Base-by-base conservation (phyloP, 2,888 invertebrate genomes). In the Drosophila stalkeri region DNA sequence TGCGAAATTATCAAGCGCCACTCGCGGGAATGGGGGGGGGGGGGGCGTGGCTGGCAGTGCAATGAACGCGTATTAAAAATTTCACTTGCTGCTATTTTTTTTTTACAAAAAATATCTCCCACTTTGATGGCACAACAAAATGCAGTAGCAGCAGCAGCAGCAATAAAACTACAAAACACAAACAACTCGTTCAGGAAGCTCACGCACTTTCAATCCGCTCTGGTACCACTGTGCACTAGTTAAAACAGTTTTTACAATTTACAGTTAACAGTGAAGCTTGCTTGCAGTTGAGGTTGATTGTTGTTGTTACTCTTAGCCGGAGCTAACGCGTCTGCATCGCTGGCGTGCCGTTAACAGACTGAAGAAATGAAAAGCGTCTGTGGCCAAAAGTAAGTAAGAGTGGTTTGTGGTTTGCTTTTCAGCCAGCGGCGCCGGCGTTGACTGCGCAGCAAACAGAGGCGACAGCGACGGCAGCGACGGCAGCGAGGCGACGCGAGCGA, bases 321-420 rank as follows among this genome's bases (percentile, higher is more conserved):
- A 82, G 90, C 84, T 70, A 64, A 64, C 87, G 87, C 91, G 92
- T 92, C 92, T 92, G 92, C 90, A 92, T 90, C 90, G 92, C 88
- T 91, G 90, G 92, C 92, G 89, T 92, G 91, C 90, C 92, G 86
- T 90, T 83, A 90, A 92, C 91, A 90, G 92, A 92, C 92, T 92
- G 92, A 92, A 92, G 91, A 91, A 91, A 90, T 91, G 89, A 87
- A 92, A 92, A 92, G 77, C 89, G 89, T 89, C 87, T 86, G 82
- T 81, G 81, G 80, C 86, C 90, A 90, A 89, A 90, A 86, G 92
- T 91, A 90, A 92, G 90, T 91, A 91, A 91, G 89, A 90, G 91
- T 89, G 89, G 81, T 80, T 78, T 75, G 81, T 72, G 77, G 73
- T 67, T 72, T 67, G 80, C 74, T 79, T 89, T 86, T 77, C 82